phyloP scores from a whole-genome alignment of 2,888 invertebrate species.

The Rhimphoctona megacephalus region DNA sequence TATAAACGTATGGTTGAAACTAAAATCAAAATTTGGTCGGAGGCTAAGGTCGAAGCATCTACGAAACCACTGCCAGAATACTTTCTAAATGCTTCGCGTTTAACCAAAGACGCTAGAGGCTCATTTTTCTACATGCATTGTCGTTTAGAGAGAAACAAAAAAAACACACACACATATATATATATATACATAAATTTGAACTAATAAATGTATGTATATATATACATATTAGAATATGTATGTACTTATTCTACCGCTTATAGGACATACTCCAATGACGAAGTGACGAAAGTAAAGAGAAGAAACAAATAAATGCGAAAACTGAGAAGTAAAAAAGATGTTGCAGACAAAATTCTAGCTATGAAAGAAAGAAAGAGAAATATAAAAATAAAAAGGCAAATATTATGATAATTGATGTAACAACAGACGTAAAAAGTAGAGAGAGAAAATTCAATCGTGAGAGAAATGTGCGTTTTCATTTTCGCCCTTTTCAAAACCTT shows the following conservation, averaged over 20 bases:
- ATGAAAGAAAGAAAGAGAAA: constrained; percentile 18
- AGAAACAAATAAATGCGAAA: constrained; percentile 9
- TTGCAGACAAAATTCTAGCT: constrained; percentile 19
- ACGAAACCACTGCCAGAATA: constrained; percentile 83
- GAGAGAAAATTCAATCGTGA: constrained; percentile 33
- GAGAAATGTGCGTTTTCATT: constrained; percentile 54
- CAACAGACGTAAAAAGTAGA: constrained; percentile 38
- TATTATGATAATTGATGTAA: constrained; percentile 62
- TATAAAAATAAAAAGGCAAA: constrained; percentile 19
- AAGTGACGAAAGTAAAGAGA: constrained; percentile 35
- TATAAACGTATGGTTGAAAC: constrained; percentile 72
- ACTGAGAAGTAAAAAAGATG: constrained; percentile 6
- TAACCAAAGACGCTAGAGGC: constrained; percentile 83
- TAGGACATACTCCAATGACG: constrained; percentile 61
- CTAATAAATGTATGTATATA: constrained; percentile 30
- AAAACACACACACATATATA: not conserved
- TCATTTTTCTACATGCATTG: constrained; percentile 85
- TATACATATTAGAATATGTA: constrained; percentile 53
- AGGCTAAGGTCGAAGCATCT: constrained; percentile 83
- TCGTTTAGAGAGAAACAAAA: constrained; percentile 74
- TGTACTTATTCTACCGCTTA: constrained; percentile 65
- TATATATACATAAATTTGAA: constrained; percentile 42
- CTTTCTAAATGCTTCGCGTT: constrained; percentile 84
- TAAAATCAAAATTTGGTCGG: constrained; percentile 82
- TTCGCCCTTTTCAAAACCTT: constrained; percentile 62